phyloP scores from a whole-genome alignment of 1,140 invertebrate genomes.

The Platorchestia sp. region DNA sequence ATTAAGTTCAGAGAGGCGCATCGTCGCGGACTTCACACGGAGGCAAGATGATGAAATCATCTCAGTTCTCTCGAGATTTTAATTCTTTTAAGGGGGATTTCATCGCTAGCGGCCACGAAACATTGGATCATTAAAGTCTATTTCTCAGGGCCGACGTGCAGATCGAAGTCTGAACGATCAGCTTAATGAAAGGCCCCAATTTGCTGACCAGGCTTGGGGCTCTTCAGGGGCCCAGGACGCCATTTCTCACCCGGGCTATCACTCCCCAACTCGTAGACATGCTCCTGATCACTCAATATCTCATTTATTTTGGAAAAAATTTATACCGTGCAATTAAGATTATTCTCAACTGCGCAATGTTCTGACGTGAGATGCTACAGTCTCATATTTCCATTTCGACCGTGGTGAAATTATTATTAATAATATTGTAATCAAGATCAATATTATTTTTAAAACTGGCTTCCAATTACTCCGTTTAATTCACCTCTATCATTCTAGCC shows the following conservation, averaged over 20 bases:
- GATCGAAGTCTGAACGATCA: conserved; percentile 6
- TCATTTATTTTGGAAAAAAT: neutral
- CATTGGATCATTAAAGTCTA: neutral
- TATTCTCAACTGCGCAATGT: neutral
- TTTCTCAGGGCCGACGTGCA: neutral
- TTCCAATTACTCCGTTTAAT: neutral
- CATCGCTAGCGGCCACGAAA: neutral
- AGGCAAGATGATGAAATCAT: neutral
- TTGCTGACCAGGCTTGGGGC: neutral
- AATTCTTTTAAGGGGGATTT: neutral
- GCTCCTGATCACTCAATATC: neutral
- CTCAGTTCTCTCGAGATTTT: neutral
- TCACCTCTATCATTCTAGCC: neutral
- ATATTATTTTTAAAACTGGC: neutral
- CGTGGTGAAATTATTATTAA: neutral
- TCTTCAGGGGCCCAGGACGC: neutral
- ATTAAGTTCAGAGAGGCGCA: neutral
- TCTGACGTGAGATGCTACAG: neutral
- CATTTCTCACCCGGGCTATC: neutral
- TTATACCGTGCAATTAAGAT: neutral
- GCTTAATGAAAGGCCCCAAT: neutral
- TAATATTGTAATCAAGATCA: too few species aligned
- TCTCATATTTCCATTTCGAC: neutral
- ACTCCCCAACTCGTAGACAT: neutral
- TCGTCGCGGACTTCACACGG: neutral